Percentiles rank a stretch among this genome's conserved stretches.
Conservation (phyloP, 2,888 invertebrate species). For the Tenthredo amoena region DNA sequence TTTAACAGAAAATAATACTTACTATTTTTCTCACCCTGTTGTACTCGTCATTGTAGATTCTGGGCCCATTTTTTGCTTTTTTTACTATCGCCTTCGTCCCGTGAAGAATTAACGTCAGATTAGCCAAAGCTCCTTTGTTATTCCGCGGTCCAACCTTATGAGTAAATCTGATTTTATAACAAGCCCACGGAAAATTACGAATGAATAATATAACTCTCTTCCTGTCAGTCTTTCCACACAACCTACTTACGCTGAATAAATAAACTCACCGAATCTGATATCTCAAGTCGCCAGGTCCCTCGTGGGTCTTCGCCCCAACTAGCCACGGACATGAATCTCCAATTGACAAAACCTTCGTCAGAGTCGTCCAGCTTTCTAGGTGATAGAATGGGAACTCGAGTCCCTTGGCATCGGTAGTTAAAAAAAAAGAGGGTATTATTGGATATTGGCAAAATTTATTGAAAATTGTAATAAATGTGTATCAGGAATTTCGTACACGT, state of each 20-base stretch:
- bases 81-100: constrained; percentile 84
- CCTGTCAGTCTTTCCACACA: constrained; percentile 13
- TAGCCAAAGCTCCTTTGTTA: constrained; percentile 82
- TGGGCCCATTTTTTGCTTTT: constrained; percentile 82
- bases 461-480: neutral
- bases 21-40: constrained; percentile 75
- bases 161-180: constrained; percentile 6
- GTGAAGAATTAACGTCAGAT: constrained; percentile 84
- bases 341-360: constrained; percentile 85
- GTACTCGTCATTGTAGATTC: constrained; percentile 80
- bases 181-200: constrained; percentile 29
- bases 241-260: constrained; percentile 71
- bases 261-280: constrained; percentile 77
- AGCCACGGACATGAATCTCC: constrained; percentile 94
- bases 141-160: constrained; percentile 75
- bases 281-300: constrained; percentile 84
- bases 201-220: neutral
- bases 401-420: constrained; percentile 79
- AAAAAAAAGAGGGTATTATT: neutral
- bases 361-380: constrained; percentile 86
- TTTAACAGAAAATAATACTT: constrained; percentile 47
- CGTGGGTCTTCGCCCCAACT: constrained; percentile 93
- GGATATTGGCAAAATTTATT: neutral
- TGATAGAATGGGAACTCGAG: constrained; percentile 85
- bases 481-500: neutral